Conservation (phyloP, 1,140 invertebrate species). For the Contarinia nasturtii region DNA sequence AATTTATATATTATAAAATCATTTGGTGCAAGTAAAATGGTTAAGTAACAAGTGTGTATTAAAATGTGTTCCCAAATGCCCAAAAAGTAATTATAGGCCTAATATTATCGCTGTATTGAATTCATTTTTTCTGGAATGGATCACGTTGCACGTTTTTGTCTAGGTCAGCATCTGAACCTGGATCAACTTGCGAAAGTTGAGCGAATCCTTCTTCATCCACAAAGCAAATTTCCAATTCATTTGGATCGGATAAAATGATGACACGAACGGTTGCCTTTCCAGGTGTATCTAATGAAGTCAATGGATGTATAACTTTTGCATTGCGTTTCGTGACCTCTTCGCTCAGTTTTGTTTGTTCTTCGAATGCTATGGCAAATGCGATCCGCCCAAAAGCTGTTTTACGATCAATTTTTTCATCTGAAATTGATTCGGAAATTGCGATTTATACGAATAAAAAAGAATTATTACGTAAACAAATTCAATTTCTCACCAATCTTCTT, state of each 20-base stretch:
- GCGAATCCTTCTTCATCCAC: slow-evolving; percentile 90
- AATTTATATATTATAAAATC: too few relatives aligned
- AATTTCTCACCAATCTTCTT: slow-evolving; percentile 41
- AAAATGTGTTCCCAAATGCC: not conserved
- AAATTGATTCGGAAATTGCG: too few relatives aligned
- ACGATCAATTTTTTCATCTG: slow-evolving; percentile 47
- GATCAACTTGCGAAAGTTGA: slow-evolving; percentile 73
- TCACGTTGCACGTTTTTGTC: slow-evolving; percentile 46
- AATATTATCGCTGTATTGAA: not conserved
- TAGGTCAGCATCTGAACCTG: slow-evolving; percentile 57
- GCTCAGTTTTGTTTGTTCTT: slow-evolving; percentile 54
- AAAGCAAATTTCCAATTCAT: slow-evolving; percentile 97
- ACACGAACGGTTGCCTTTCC: slow-evolving; percentile 92
- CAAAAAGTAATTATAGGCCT: not conserved
- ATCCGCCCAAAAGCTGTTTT: slow-evolving; percentile 89
- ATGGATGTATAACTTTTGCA: slow-evolving; percentile 65
- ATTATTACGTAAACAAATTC: too few relatives aligned
- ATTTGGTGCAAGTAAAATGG: too few relatives aligned
- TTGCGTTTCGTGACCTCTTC: slow-evolving; percentile 49
- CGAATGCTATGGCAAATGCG: slow-evolving; percentile 73
- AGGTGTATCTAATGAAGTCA: slow-evolving; percentile 82
- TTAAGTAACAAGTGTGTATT: too few relatives aligned
- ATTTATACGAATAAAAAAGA: too few relatives aligned
- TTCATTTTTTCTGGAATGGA: slow-evolving; percentile 16
- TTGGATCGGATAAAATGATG: slow-evolving; percentile 89